A percentile compares a stretch with the other conserved stretches of the same genome.
Conservation (phyloP, 2,113 vertebrate genomes). For the Xerus inauris region DNA sequence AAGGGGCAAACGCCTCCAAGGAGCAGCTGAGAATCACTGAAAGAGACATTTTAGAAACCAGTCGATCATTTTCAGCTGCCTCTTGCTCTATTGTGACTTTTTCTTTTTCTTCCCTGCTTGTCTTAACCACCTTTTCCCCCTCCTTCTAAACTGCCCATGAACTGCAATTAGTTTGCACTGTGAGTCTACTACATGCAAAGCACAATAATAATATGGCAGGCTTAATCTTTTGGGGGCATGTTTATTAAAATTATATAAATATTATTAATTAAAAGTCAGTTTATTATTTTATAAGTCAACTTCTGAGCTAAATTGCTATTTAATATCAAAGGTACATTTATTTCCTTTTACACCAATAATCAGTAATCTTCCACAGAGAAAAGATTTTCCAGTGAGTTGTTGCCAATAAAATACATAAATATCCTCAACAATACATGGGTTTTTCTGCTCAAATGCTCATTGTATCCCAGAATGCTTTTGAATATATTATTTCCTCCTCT, state of each 20-base stretch:
- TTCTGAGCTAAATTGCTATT: slow-evolving; percentile 17
- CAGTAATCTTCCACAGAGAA: not conserved
- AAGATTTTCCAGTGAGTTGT: not conserved
- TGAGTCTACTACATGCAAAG: not conserved
- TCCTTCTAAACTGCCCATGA: not conserved
- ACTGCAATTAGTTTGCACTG: not conserved
- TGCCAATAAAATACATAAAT: not conserved
- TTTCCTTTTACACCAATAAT: not conserved
- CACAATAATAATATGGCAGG: not conserved
- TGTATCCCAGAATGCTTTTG: not conserved
- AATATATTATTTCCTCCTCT: not conserved
- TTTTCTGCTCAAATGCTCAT: not conserved
- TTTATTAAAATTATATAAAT: slow-evolving; percentile 1
- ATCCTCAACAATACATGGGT: not conserved
- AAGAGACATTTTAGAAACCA: not conserved
- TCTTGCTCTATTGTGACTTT: not conserved
- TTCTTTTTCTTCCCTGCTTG: not conserved
- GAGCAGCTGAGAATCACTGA: not conserved
- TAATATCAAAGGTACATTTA: not conserved
- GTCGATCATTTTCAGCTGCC: not conserved
- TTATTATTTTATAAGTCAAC: slow-evolving; percentile 8
- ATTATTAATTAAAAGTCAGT: not conserved
- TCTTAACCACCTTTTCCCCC: not conserved
- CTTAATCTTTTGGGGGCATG: not conserved
- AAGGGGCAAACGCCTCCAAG: not conserved